Percentiles rank a stretch among this genome's conserved stretches.
Evolutionary conservation across 1,140 invertebrate genomes (phyloP).

Genomic region (Metopolophium dirhodum): DNA sequence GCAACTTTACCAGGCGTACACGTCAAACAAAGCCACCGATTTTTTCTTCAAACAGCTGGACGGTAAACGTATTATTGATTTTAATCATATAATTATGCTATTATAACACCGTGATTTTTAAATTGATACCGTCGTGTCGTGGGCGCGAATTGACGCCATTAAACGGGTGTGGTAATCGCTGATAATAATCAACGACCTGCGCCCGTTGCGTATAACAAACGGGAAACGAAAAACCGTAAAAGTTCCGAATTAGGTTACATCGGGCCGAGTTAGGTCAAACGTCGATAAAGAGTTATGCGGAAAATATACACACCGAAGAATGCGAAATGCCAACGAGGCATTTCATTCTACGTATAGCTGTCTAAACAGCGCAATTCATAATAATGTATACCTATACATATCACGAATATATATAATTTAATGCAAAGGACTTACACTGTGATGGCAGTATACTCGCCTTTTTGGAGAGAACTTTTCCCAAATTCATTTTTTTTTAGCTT

Average conservation of each 20-base stretch:
- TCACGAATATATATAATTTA: background rate
- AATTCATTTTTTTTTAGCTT: background rate
- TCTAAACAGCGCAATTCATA: background rate
- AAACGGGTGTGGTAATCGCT: background rate
- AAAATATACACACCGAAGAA: background rate
- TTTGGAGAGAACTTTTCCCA: background rate
- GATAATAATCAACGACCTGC: background rate
- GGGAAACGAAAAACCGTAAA: background rate
- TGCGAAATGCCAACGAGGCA: background rate
- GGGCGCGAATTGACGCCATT: background rate
- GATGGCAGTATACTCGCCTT: background rate
- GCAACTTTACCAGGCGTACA: conserved; percentile 68
- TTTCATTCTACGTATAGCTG: background rate
- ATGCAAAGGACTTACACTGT: background rate
- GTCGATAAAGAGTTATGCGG: background rate
- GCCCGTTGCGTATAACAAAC: background rate
- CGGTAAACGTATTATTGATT: conserved; percentile 63
- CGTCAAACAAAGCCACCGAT: conserved; percentile 70
- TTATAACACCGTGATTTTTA: no score
- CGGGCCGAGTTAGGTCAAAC: background rate
- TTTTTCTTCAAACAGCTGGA: conserved; percentile 79
- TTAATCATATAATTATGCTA: background rate
- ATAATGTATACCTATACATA: background rate
- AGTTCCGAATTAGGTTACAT: background rate
- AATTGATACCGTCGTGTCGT: no score